These are phyloP conservation scores for Kryptolebias ocellatus DNA, from an alignment of 2,797 vertebrate genomes.

Conservation along the genomic window DNA sequence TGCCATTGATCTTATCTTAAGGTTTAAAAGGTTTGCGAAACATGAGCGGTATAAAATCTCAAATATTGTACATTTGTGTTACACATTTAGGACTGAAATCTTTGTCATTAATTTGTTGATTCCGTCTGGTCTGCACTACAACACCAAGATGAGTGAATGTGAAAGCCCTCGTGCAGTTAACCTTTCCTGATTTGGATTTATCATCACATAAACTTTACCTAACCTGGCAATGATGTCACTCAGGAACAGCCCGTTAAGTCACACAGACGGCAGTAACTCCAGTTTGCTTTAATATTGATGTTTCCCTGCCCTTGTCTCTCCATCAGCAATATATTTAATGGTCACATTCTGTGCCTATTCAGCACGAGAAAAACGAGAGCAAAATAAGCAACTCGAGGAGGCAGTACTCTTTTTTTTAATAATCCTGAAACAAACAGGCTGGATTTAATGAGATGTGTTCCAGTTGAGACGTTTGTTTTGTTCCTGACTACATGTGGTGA, in stretches of 20 bases:
- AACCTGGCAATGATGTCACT: slow-evolving; percentile 53
- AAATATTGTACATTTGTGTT: too few relatives aligned
- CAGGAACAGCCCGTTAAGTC: slow-evolving; percentile 33
- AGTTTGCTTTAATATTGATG: slow-evolving; percentile 73
- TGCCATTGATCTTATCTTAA: too few relatives aligned
- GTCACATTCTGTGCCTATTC: slow-evolving; percentile 79
- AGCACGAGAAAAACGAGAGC: slow-evolving; percentile 73
- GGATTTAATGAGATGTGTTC: slow-evolving; percentile 67
- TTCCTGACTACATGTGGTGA: slow-evolving; percentile 49
- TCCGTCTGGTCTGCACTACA: background rate
- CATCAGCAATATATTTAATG: slow-evolving; percentile 83
- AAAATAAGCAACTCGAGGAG: slow-evolving; percentile 73
- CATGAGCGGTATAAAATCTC: too few relatives aligned
- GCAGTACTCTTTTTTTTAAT: slow-evolving; percentile 61
- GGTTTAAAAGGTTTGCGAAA: too few relatives aligned
- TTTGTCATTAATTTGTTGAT: slow-evolving; percentile 1
- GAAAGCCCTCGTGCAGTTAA: background rate
- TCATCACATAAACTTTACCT: slow-evolving; percentile 21
- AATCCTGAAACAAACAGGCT: slow-evolving; percentile 62
- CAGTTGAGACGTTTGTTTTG: slow-evolving; percentile 70
- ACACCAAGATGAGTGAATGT: background rate
- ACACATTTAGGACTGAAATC: too few relatives aligned
- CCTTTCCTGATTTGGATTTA: slow-evolving; percentile 3
- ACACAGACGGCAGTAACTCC: slow-evolving; percentile 53
- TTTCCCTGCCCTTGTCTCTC: slow-evolving; percentile 67